These are phyloP conservation scores for Aythya baeri DNA, from an alignment of 2,113 vertebrate genomes.

Conservation along the genomic window DNA sequence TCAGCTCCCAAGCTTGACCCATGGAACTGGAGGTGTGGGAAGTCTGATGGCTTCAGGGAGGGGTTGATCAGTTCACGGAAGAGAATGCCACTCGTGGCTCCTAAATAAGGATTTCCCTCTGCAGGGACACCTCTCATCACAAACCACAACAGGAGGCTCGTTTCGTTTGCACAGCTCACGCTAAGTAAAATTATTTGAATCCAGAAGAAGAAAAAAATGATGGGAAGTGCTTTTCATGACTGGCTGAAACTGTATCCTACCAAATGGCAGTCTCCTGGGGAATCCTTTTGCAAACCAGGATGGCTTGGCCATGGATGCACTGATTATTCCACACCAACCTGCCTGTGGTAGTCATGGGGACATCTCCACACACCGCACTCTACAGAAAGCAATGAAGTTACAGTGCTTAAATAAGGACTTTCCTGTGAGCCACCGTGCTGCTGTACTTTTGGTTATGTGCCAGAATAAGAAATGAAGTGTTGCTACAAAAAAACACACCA, in stretches of 20 bases:
- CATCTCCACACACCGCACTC: not conserved
- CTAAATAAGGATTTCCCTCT: fast-evolving
- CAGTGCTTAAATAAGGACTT: not conserved
- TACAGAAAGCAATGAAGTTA: not conserved
- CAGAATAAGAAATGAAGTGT: not conserved
- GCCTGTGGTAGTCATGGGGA: fast-evolving
- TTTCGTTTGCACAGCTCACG: not conserved
- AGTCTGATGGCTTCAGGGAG: no score
- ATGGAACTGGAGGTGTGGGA: not conserved
- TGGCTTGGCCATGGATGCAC: fast-evolving
- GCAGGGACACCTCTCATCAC: fast-evolving
- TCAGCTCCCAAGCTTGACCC: not conserved
- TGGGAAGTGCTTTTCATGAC: not conserved
- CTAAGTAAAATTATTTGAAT: not conserved
- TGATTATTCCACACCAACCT: fast-evolving
- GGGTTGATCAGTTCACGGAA: not conserved
- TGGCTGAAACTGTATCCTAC: not conserved
- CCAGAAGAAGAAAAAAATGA: not conserved
- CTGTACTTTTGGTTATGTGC: fast-evolving
- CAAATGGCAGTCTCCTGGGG: not conserved
- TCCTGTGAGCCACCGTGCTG: fast-evolving
- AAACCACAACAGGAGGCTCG: fast-evolving
- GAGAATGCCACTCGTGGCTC: not conserved
- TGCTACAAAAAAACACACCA: not conserved
- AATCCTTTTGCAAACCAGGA: not conserved